Conservation (phyloP, 2,888 invertebrate species). For the Brachynemurus nebulosus region DNA sequence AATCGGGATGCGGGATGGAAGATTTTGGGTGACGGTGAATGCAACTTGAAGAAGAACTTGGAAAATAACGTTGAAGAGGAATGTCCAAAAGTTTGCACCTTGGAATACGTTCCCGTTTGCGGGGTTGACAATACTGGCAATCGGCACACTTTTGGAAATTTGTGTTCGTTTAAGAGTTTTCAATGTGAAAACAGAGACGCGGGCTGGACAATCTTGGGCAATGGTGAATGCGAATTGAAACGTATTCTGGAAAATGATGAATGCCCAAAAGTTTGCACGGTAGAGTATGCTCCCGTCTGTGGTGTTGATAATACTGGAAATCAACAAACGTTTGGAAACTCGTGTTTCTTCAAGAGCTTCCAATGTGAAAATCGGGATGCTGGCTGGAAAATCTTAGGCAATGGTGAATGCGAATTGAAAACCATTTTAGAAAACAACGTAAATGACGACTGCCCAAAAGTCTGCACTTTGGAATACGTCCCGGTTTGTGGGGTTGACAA, state of each 20-base stretch:
- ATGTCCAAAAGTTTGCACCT: neutral
- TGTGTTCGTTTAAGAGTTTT: neutral
- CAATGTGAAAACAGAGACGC: neutral
- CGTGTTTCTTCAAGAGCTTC: neutral
- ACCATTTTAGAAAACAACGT: too few relatives aligned
- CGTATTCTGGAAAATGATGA: neutral
- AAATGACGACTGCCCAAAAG: neutral
- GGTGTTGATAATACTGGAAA: neutral
- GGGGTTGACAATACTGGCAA: neutral
- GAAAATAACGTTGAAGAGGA: neutral
- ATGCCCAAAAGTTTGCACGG: neutral
- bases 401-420: too few relatives aligned
- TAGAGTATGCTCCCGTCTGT: neutral
- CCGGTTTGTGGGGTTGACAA: neutral
- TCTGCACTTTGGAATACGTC: neutral
- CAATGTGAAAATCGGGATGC: neutral
- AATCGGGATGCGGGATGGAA: neutral
- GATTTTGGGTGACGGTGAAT: neutral
- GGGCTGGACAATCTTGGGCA: neutral
- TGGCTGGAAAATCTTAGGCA: neutral
- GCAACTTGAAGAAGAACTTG: neutral
- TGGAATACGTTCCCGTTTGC: neutral
- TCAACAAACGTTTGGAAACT: neutral
- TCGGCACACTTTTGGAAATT: neutral
- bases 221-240: neutral